Percentiles rank a stretch among this genome's conserved stretches.
These are phyloP conservation scores for Caenorhabditis macrosperma DNA, from an alignment of 2,888 invertebrate genomes.

Conservation along the genomic window DNA sequence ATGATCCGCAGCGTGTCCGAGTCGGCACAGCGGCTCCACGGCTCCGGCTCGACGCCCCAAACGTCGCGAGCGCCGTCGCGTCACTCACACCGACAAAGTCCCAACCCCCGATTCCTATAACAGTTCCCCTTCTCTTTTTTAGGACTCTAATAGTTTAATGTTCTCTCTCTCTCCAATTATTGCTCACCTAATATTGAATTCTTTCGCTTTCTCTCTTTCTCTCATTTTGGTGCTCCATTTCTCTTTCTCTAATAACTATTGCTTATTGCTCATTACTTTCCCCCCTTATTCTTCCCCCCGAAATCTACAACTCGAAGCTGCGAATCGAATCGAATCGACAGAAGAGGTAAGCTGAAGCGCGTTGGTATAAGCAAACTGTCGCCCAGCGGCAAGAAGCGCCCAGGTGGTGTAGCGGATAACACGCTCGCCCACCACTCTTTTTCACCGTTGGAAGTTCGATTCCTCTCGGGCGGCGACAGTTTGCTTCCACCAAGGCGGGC, in stretches of 20 bases:
- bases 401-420: too few species aligned
- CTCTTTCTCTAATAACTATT: constrained; percentile 9
- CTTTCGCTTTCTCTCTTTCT: constrained; percentile 2
- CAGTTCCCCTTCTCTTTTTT: neutral
- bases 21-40: constrained; percentile 59
- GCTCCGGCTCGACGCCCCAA: constrained; percentile 49
- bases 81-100: constrained; percentile 59
- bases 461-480: too few species aligned
- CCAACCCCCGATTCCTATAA: constrained; percentile 62
- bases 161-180: neutral
- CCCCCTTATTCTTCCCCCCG: too few species aligned
- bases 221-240: constrained; percentile 8
- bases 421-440: too few species aligned
- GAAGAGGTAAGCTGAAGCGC: too few species aligned
- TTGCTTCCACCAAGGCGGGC: too few species aligned
- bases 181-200: constrained; percentile 2
- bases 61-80: constrained; percentile 60
- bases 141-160: neutral
- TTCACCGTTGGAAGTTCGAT: too few species aligned
- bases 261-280: too few species aligned
- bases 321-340: too few species aligned
- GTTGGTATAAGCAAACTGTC: too few species aligned
- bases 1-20: constrained; percentile 70
- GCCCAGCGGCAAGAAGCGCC: too few species aligned
- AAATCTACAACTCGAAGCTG: too few species aligned